Base-by-base conservation (phyloP, 2,797 vertebrate genomes). In the Microtus agrestis region DNA sequence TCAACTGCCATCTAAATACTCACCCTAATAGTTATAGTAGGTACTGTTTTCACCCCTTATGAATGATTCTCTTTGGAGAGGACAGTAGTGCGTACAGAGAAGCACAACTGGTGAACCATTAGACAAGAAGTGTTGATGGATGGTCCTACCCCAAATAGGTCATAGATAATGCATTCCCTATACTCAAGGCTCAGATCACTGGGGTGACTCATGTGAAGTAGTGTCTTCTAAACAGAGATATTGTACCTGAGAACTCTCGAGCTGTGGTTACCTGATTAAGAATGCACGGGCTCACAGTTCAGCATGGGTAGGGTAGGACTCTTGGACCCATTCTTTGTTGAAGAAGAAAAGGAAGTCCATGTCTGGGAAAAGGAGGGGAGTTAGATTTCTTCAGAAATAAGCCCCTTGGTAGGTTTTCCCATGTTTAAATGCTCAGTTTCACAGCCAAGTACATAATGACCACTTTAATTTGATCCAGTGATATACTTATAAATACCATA, bases 291-390 rank as follows among this genome's bases (percentile, higher is more conserved):
- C 8, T 59, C 27, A 43, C 15, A 12, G 37, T 40, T 63, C 27
- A 43, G 4, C 40, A 34, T 14, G 40, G 27, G 23, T 46, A 10
- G 2, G 17, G 9, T 65, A 65, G 40, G 40, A 46, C 15, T 46
- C 40, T 65, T 11, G 5, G 13, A 6, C 9, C 59, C 40, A 46
- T 46, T 14, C 29, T 0, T 84, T 34, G 19, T 31, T 8, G 17
- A 84, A 65, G 29, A 46, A 19, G 10, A 23, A 65, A 84, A 84
- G 14, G 29, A 11, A 65, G 29, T 23, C 5, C 61, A 34, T 46
- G 5, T 1, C 29, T 46, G 6, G 10, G 17, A 0, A 65, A 40
- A 43, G 71, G 19, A n/a, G 1, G 17, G 0, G 11, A 46, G 40
- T 46, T 19, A 46, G 40, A 23, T 84, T 46, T 46, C 40, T 46